A percentile compares a stretch with the other conserved stretches of the same genome.
Conservation (phyloP, 2,797 vertebrate species). For the Macropus fuliginosus region DNA sequence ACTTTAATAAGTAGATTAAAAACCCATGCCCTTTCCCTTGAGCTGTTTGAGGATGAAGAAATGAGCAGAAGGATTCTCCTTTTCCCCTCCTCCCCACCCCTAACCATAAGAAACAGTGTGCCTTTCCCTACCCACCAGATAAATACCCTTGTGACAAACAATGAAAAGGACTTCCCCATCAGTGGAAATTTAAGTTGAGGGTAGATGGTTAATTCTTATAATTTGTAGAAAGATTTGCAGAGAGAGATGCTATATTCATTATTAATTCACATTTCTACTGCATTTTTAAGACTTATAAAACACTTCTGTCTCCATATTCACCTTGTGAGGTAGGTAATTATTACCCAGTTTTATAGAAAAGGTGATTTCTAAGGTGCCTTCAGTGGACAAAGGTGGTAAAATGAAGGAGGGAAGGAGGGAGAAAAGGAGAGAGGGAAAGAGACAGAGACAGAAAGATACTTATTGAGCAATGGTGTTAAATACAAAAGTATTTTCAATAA, state of each 20-base stretch:
- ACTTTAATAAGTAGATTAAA: background rate
- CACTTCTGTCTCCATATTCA: background rate
- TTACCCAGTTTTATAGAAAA: background rate
- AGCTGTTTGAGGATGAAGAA: background rate
- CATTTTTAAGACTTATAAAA: background rate
- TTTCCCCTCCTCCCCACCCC: background rate
- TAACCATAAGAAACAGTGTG: background rate
- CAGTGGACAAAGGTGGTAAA: background rate
- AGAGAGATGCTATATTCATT: background rate
- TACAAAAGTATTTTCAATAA: conserved; percentile 33
- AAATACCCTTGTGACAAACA: background rate
- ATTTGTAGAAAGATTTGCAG: background rate
- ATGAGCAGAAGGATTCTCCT: background rate
- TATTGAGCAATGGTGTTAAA: background rate
- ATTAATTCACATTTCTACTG: background rate
- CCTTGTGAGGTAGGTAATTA: background rate
- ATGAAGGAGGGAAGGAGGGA: background rate
- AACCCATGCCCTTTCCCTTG: background rate
- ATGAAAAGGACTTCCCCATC: background rate
- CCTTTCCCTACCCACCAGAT: background rate
- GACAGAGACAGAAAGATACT: too few relatives aligned
- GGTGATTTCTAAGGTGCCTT: background rate
- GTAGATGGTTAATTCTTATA: background rate
- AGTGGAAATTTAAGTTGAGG: background rate
- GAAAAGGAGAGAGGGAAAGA: too few relatives aligned